phyloP scores from a whole-genome alignment of 2,113 vertebrate genomes.

The Coracopsis vasa region DNA sequence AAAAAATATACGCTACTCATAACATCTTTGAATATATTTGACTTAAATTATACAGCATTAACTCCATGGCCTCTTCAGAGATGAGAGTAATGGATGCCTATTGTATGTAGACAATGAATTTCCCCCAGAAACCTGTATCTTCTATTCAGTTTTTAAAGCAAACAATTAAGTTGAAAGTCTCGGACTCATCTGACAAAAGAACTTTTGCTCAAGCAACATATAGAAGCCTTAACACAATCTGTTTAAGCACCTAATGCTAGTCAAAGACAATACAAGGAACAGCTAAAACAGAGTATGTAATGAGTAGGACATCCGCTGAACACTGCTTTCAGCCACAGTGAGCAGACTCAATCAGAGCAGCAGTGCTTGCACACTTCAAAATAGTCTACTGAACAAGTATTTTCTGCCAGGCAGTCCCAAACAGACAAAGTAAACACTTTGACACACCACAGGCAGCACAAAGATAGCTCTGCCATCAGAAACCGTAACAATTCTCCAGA shows the following conservation, averaged over 20 bases:
- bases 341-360: not conserved
- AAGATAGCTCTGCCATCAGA: not conserved
- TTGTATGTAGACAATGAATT: not conserved
- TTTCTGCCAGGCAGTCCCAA: not conserved
- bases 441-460: not conserved
- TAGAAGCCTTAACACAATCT: not conserved
- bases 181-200: not conserved
- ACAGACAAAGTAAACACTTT: not conserved
- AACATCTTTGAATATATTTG: not conserved
- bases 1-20: not conserved
- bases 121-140: not conserved
- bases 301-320: not conserved
- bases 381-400: fast-evolving
- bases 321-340: not conserved
- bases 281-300: not conserved
- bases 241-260: not conserved
- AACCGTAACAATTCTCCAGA: not conserved
- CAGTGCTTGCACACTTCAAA: not conserved
- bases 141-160: not conserved
- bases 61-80: not conserved
- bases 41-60: not conserved
- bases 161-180: not conserved
- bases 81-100: not conserved
- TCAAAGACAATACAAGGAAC: conserved; percentile 14
- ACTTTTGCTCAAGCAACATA: not conserved